Base-by-base conservation (phyloP, 2,797 vertebrate genomes). In the Peromyscus nudipes region DNA sequence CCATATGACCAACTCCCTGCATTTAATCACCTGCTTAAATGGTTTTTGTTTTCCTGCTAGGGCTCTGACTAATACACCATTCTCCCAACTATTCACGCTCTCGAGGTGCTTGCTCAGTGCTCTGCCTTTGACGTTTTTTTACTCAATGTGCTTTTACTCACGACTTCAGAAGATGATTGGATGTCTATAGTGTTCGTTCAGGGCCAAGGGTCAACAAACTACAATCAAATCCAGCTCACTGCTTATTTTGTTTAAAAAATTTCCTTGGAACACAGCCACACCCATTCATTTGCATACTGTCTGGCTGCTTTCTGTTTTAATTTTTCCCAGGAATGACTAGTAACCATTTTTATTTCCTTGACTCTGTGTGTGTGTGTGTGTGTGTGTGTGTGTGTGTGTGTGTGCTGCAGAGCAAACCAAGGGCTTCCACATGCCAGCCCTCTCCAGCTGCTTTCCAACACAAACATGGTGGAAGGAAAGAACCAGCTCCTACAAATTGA, bases 1-100 rank as follows among this genome's bases (percentile, higher is more conserved):
- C 89, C 40, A 0, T 49, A 34, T 69, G 88, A 67, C 43, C 31
- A 64, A 85, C 91, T 83, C 37, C 62, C 21, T 76, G 84, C 29
- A 25, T 87, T 93, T 88, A 93, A 89, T 85, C 77, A 37, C 49
- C 77, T 31, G 43, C 86, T 86, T 89, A 79, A 96, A 91, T 82
- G 40, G 55, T 62, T 85, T 97, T 73, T 80, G 83, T 91, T 96
- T 94, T 81, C 83, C 90, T 80, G 55, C 64, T 73, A 43, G 79
- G 40, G 75, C 69, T 76, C 77, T 89, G 83, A 83, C 40, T 69
- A 43, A 73, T 46, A 40, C 0, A n/a, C 52, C 64, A 49, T 76
- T 80, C 37, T 87, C 79, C 82, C 81, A 87, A 88, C 43, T 46
- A 49, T 52, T 34, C 13, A 1, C 13, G 31, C n/a, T 89, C 64